A percentile compares a stretch with the other conserved stretches of the same genome.
phyloP scores from a whole-genome alignment of 2,113 vertebrate species.

The Ranitomeya imitator region DNA sequence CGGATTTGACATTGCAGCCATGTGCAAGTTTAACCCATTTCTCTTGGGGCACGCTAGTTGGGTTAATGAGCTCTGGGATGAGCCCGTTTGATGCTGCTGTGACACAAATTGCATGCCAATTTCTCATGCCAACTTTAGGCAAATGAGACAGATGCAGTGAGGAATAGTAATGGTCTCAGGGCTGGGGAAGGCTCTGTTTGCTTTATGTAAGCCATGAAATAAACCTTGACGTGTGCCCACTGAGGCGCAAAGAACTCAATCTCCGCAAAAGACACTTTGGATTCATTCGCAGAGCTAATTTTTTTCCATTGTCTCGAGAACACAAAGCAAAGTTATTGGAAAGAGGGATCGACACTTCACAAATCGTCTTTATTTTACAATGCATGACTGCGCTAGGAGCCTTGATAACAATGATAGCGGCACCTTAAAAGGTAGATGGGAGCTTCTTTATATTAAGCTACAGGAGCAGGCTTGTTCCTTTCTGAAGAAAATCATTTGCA shows the following conservation, averaged over 20 bases:
- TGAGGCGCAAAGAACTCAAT: neutral
- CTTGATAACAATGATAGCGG: neutral
- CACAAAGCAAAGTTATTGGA: neutral
- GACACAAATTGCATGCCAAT: slow-evolving; percentile 55
- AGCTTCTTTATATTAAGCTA: too few species aligned
- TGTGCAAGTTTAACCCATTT: slow-evolving; percentile 12
- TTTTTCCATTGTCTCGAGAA: slow-evolving; percentile 6
- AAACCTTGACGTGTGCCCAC: neutral
- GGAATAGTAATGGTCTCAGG: slow-evolving; percentile 46
- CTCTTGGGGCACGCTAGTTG: neutral
- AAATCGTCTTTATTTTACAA: slow-evolving; percentile 15
- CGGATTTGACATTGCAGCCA: neutral
- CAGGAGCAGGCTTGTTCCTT: neutral
- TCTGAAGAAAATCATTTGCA: neutral
- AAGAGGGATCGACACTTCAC: neutral
- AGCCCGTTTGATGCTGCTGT: slow-evolving; percentile 43
- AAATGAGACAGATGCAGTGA: neutral
- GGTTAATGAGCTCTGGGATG: slow-evolving; percentile 50
- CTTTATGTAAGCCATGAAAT: neutral
- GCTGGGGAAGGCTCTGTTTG: slow-evolving; percentile 39
- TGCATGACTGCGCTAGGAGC: neutral
- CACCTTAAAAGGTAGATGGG: neutral
- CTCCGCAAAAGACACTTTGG: slow-evolving; percentile 39
- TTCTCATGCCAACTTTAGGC: slow-evolving; percentile 49
- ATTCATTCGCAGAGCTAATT: neutral